phyloP scores from a whole-genome alignment of 2,888 invertebrate genomes.

The Drosophila paramelanica region DNA sequence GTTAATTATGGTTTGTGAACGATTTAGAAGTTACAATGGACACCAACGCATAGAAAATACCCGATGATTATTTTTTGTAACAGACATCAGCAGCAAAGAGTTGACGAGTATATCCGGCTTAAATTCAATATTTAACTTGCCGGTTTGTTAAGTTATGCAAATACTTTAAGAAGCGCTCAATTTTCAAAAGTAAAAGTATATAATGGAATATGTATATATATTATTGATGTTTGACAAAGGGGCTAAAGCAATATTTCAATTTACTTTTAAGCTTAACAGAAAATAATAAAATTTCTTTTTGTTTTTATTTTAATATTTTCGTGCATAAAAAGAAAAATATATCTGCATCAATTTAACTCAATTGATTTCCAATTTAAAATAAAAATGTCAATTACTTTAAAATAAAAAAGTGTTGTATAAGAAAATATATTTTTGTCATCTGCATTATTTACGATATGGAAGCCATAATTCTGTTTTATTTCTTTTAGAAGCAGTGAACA shows the following conservation, averaged over 20 bases:
- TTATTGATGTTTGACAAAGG: no score
- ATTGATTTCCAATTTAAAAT: background rate
- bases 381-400: background rate
- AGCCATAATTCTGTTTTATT: no score
- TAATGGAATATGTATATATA: background rate
- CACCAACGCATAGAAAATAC: conserved; percentile 11
- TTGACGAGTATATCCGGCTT: conserved; percentile 48
- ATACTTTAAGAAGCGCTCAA: background rate
- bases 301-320: no score
- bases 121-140: conserved; percentile 27
- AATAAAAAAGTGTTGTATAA: no score
- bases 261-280: no score
- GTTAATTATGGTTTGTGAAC: conserved; percentile 40
- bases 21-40: background rate
- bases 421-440: no score
- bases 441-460: no score
- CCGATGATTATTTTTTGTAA: conserved; percentile 12
- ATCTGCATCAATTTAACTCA: background rate
- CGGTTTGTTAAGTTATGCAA: background rate
- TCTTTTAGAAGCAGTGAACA: no score
- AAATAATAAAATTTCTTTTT: no score
- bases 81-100: conserved; percentile 1
- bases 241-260: background rate
- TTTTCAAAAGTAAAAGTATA: background rate
- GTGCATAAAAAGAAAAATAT: no score